Evolutionary conservation across 2,113 vertebrate genomes (phyloP), one percentile per base, ranked within the genome.

Genomic region (Tauraco erythrolophus): DNA sequence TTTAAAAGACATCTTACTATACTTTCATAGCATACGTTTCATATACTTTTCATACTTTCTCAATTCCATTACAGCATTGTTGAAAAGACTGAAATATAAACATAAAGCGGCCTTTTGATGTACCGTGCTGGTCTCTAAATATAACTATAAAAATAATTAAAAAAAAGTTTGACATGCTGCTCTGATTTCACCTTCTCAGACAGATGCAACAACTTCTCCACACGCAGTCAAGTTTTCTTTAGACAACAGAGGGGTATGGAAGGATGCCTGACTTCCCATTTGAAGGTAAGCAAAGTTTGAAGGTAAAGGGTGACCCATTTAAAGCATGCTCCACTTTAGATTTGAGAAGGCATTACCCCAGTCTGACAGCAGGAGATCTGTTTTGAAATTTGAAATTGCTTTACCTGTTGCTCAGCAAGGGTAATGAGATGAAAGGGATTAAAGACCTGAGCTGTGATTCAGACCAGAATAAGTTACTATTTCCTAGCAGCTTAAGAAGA

Each of bases 341-440:
- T 48, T 10, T 88, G 75, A 90, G 66, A 94, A 92, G 43, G 19
- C 39, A 76, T 65, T 58, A 72, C 53, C 5, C 28, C 46, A 33
- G 11, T 37, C n/a, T 8, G 3, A 87, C 69, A 84, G 53, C 68
- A 72, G n/a, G 45, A 31, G 9, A 78, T 61, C 30, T 39, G 53
- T 88, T 95, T 43, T 87, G 60, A 91, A 94, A 88, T 54, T 68
- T 71, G 35, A 66, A 96, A 92, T 56, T 85, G 27, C 46, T 86
- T 85, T 57, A 70, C 75, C 92, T 66, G 85, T 93, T 61, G 39
- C 64, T 43, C 61, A 92, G 69, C 62, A 75, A 48, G 35, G 33
- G 41, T 64, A 92, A 94, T 92, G 68, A 78, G 41, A 96, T 60
- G 53, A 94, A 93, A 84, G 39, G 51, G 33, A 92, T 84, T 65